Base-by-base conservation (phyloP, 1,140 invertebrate species). In the Limonius californicus region DNA sequence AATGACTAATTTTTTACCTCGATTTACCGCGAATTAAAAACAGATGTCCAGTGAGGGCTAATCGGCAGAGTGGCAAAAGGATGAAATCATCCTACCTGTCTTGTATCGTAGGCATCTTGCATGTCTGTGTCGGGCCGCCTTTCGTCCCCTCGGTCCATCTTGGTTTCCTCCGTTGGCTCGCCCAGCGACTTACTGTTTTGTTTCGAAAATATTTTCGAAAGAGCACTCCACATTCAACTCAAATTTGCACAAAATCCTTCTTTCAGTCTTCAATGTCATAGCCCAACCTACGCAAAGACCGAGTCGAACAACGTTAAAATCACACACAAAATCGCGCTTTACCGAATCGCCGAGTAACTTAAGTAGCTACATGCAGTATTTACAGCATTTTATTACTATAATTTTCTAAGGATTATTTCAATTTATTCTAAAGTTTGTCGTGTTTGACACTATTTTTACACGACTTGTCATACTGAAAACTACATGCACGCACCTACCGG, bases 151-250 rank as follows among this genome's bases (percentile, higher is more conserved):
- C 58, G 55, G 21, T 57, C 54, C 32, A 42, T 53, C 53, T 50
- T 54, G 35, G 12, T 15, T 57, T 47, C n/a, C 32, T 55, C 19
- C 55, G 23, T 54, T 15, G n/a, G 55, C 39, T 59, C 57, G 57
- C 47, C 59, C 50, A 19, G 27, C 2, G 45, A 7, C 63, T 60
- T 59, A 50, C 14, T 47, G 27, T 42, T 65, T 21, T 63, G 63
- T 64, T 60, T 68, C 32, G 56, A 57, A 60, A 70, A 68, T 56
- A 70, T 68, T 45, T 62, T 70, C 23, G 67, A 47, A 59, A 70
- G 30, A 55, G 63, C 64, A 65, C 64, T 66, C 68, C 68, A 70
- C 68, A 70, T 70, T 66, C 67, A 68, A 65, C 32, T 32, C 20
- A 57, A 66, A 59, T 63, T 60, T 57, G 54, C 27, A 63, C 42